Evolutionary conservation across 2,797 vertebrate species (phyloP).

Genomic region (Falco biarmicus): DNA sequence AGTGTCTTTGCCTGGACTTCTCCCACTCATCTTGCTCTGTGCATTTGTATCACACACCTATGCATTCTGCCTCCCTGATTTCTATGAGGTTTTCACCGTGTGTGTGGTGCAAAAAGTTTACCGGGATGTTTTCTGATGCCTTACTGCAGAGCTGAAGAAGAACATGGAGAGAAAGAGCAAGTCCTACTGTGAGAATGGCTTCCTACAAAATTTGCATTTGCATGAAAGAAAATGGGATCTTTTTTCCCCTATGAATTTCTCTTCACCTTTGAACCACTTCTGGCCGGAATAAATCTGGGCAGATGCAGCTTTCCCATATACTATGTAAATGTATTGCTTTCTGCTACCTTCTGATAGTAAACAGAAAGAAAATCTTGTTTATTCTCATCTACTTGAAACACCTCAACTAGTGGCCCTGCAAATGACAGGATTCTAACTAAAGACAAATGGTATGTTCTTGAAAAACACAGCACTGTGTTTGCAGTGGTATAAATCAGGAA

Average conservation of each 20-base stretch:
- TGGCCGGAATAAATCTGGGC: neutral
- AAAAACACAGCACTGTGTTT: neutral
- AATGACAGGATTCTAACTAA: neutral
- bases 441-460: neutral
- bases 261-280: neutral
- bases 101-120: neutral
- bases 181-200: neutral
- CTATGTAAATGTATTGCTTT: neutral
- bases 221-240: neutral
- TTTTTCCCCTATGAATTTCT: neutral
- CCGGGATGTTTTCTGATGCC: neutral
- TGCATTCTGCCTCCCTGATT: neutral
- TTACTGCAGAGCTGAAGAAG: neutral
- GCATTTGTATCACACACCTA: neutral
- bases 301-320: neutral
- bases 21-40: neutral
- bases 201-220: neutral
- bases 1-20: neutral
- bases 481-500: neutral
- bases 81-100: neutral
- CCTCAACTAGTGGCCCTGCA: neutral
- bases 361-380: neutral
- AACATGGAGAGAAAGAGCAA: neutral
- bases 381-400: neutral
- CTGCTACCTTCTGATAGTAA: neutral